A percentile compares a stretch with the other conserved stretches of the same genome.
Evolutionary conservation across 2,797 vertebrate genomes (phyloP).

Genomic region (Botia kubotai): DNA sequence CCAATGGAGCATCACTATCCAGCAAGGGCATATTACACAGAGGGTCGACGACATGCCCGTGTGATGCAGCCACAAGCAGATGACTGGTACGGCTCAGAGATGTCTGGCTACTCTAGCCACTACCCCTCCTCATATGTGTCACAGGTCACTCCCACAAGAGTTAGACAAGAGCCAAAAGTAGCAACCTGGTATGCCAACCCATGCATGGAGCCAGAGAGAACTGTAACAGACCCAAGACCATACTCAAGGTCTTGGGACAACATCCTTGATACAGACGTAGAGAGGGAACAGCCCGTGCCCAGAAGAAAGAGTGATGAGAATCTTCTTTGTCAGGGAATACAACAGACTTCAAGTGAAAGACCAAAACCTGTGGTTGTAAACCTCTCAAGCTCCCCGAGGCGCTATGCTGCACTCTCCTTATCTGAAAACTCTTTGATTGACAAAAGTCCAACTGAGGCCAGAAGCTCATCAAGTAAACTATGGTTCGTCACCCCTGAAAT

Average conservation of each 20-base stretch:
- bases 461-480: conserved; percentile 78
- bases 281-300: conserved; percentile 85
- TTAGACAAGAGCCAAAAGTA: conserved; percentile 77
- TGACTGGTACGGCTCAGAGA: conserved; percentile 88
- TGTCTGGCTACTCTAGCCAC: conserved; percentile 80
- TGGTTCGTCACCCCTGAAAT: conserved; percentile 97
- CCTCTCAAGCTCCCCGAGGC: conserved; percentile 93
- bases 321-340: conserved; percentile 85
- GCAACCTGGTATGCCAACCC: conserved; percentile 88
- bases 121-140: conserved; percentile 78
- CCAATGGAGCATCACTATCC: conserved; percentile 82
- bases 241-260: conserved; percentile 98
- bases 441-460: conserved; percentile 82
- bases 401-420: conserved; percentile 94
- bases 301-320: conserved; percentile 94
- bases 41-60: conserved; percentile 84
- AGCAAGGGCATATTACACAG: conserved; percentile 83
- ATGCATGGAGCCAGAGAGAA: conserved; percentile 81
- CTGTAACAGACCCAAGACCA: conserved; percentile 85
- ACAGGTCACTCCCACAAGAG: conserved; percentile 80
- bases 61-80: conserved; percentile 82
- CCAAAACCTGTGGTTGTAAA: conserved; percentile 93
- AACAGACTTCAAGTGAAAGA: conserved; percentile 76
- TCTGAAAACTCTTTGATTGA: conserved; percentile 94
- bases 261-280: conserved; percentile 85